phyloP scores from a whole-genome alignment of 2,113 vertebrate genomes.

The Perccottus glenii region DNA sequence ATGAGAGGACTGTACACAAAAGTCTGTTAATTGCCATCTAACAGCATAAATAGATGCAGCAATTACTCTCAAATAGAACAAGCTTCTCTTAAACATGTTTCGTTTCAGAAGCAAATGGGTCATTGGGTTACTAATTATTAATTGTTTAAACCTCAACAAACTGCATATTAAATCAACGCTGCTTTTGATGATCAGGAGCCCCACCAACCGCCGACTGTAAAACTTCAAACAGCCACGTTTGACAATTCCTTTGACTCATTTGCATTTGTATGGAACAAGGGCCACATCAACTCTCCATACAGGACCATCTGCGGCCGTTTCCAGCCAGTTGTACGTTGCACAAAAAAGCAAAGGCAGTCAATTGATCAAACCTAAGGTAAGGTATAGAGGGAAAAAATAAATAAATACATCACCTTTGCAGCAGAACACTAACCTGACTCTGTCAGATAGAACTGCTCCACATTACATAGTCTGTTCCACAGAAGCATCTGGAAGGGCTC shows the following conservation, averaged over 20 bases:
- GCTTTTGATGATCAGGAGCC: constrained; percentile 68
- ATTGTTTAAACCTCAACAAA: constrained; percentile 74
- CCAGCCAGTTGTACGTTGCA: constrained; percentile 21
- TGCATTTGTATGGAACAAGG: constrained; percentile 56
- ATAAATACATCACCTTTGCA: constrained; percentile 26
- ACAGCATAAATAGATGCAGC: constrained; percentile 70
- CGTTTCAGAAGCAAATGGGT: constrained; percentile 71
- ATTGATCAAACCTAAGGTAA: constrained; percentile 29
- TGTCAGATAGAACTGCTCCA: too few relatives aligned
- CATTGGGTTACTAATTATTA: constrained; percentile 77
- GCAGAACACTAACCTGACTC: neutral
- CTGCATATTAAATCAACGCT: constrained; percentile 67
- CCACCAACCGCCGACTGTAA: constrained; percentile 40
- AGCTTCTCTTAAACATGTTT: constrained; percentile 70
- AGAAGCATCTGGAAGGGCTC: too few relatives aligned
- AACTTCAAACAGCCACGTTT: constrained; percentile 59
- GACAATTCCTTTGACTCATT: constrained; percentile 53
- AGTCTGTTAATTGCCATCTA: constrained; percentile 69
- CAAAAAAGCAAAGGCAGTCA: neutral
- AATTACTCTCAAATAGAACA: constrained; percentile 72
- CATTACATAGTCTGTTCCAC: too few relatives aligned
- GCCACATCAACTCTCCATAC: constrained; percentile 22
- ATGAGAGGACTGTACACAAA: constrained; percentile 49
- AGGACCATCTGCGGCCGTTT: constrained; percentile 28
- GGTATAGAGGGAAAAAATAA: constrained; percentile 1